Base-by-base conservation (phyloP, 2,797 vertebrate genomes). In the Octomys mimax region DNA sequence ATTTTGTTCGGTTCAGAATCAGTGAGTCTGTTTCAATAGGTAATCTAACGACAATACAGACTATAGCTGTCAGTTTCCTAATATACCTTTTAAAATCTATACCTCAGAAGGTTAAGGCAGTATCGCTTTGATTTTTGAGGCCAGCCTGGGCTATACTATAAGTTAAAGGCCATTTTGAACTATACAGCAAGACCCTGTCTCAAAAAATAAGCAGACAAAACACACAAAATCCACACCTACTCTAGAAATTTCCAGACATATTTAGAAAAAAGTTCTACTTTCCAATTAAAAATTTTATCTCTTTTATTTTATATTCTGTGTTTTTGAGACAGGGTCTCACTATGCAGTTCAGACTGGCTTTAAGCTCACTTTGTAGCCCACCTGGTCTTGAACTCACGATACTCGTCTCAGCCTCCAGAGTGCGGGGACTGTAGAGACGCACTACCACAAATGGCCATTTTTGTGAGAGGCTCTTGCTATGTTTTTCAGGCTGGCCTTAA, bases 1-100 rank as follows among this genome's bases (percentile, higher is more conserved):
- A 80, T 71, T 94, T 87, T 93, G 66, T 46, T 89, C 52, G 95
- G 8, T 82, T 89, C 39, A 78, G 85, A 95, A 66, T 82, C 75
- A 89, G 16, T 73, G 18, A 36, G 33, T 88, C 14, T 78, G 39
- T 81, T 96, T 96, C 61, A 80, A 91, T 62, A 91, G 36, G 75
- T 24, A 70, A 73, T 5, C 9, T 49, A 90, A 68, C 85, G 57
- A 42, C 8, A 80, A 89, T 33, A 26, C 26, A 78, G 24, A 70
- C 21, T 19, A 61, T 11, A n/a, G 19, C 26, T 85, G 31, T 75
- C 66, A 73, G 28, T 46, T 46, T 96, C 54, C 57, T 94, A 77
- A 77, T 26, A 77, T 24, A 77, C 42, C 39, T 46, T 77, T 77
- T 49, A 31, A 77, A 77, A 49, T 49, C 42, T 49, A 77, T 18